phyloP scores from a whole-genome alignment of 1,140 invertebrate species.

The Heliconius melpomene region DNA sequence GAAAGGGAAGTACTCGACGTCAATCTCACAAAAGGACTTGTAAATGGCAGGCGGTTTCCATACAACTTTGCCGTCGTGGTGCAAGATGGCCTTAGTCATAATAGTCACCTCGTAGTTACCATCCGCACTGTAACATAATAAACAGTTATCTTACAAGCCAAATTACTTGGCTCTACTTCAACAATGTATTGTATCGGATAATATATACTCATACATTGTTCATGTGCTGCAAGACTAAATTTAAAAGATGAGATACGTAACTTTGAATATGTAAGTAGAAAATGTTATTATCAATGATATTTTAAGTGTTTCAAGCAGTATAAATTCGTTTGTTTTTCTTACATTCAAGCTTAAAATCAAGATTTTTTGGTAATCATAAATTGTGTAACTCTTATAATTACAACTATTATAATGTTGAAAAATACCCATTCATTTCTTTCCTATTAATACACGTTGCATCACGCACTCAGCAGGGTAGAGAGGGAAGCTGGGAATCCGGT shows the following conservation, averaged over 20 bases:
- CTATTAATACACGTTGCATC: too few relatives aligned
- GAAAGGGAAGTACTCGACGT: slow-evolving; percentile 98
- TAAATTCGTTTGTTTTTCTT: too few relatives aligned
- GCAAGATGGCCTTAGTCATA: slow-evolving; percentile 97
- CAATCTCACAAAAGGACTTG: slow-evolving; percentile 98
- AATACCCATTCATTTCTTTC: too few relatives aligned
- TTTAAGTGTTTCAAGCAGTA: neutral
- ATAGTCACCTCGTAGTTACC: slow-evolving; percentile 99
- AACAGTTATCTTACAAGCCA: slow-evolving; percentile 8
- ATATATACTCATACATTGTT: neutral
- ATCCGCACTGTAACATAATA: slow-evolving; percentile 89
- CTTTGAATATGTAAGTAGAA: neutral
- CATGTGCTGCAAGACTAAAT: neutral
- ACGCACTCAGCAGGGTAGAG: too few relatives aligned
- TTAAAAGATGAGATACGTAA: neutral
- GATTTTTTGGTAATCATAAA: too few relatives aligned
- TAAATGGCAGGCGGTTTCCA: slow-evolving; percentile 99
- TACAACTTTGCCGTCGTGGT: slow-evolving; percentile 95
- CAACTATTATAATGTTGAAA: too few relatives aligned
- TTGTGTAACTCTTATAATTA: too few relatives aligned
- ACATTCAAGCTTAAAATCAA: too few relatives aligned
- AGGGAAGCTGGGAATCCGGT: too few relatives aligned
- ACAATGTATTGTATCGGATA: neutral
- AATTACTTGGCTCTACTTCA: slow-evolving; percentile 14
- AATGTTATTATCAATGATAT: neutral